These are phyloP conservation scores for Lepeophtheirus nordmannii DNA, from an alignment of 2,888 invertebrate genomes.

Conservation along the genomic window DNA sequence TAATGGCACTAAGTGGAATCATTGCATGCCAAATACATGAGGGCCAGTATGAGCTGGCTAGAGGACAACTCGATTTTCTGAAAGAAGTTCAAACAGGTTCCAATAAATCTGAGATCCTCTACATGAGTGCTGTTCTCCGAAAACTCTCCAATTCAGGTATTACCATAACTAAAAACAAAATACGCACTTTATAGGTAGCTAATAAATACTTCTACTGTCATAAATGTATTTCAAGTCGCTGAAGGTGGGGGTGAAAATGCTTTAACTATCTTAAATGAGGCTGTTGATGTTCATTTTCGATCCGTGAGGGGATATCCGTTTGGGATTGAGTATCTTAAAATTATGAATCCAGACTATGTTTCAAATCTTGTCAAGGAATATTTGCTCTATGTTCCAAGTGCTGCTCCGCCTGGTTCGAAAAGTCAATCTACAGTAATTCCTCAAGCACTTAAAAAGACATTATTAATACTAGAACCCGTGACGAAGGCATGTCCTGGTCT, in stretches of 20 bases:
- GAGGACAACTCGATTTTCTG: conserved; percentile 30
- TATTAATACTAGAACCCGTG: conserved; percentile 53
- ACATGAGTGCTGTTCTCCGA: conserved; percentile 50
- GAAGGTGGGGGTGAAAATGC: conserved; percentile 26
- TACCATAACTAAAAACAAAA: background rate
- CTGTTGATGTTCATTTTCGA: conserved; percentile 41
- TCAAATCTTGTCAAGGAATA: conserved; percentile 60
- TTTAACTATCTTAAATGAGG: conserved; percentile 38
- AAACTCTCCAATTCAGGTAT: conserved; percentile 26
- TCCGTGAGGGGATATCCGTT: conserved; percentile 45
- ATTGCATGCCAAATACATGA: conserved; percentile 65
- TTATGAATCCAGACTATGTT: conserved; percentile 70
- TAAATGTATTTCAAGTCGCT: conserved; percentile 26
- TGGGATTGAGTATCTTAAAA: conserved; percentile 54
- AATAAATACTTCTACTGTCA: background rate
- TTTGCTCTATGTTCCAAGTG: conserved; percentile 45
- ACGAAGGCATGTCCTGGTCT: conserved; percentile 68
- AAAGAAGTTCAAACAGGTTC: conserved; percentile 29
- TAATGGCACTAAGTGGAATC: conserved; percentile 43
- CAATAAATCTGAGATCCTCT: conserved; percentile 46
- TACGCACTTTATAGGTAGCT: too few relatives aligned
- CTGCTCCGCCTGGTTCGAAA: background rate
- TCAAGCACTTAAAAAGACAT: conserved; percentile 42
- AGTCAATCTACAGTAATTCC: conserved; percentile 11
- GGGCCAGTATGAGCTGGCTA: conserved; percentile 49